Base-by-base conservation (phyloP, 2,888 invertebrate genomes). In the Hipparchia semele region DNA sequence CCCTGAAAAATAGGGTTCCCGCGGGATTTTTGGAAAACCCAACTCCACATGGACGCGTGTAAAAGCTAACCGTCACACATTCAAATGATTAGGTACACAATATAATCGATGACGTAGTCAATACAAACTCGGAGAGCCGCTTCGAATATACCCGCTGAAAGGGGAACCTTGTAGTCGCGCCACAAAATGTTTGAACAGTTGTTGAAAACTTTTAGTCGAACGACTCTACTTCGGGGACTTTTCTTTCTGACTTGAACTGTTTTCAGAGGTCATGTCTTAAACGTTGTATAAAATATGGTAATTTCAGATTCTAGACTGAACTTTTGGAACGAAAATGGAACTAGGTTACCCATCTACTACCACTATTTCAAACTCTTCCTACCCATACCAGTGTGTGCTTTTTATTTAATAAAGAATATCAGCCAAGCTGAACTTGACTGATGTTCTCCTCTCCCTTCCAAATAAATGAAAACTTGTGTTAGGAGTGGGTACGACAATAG, bases 181-280 rank as follows among this genome's bases (percentile, higher is more conserved):
- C 91, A 82, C 90, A 91, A 84, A 88, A 87, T 92, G 92, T 93
- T 93, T 93, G 92, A 90, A 90, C 89, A 87, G 90, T 88, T 89
- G 91, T 92, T 92, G 88, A 93, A 90, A 92, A 93, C 90, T 92
- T 93, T 93, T 87, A 92, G 90, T 85, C 82, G 83, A 84, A 83
- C 83, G 82, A 84, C 86, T 86, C 87, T 86, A 87, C 84, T 83
- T 72, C 23, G 82, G 85, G 85, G 78, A 85, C 84, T 90, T 90
- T 90, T 69, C 69, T 89, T 90, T 89, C 82, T 81, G 79, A 67
- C 69, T 68, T 78, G 70, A 77, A 78, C 77, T 75, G 75, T 77
- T 77, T 69, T 72, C 83, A 85, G 85, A 84, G 85, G 80, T 84
- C 82, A 81, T 85, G 86, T 88, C 84, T 87, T 86, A 87, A 88